Conservation (phyloP, 2,888 invertebrate genomes). For the Yponomeuta malinellus region DNA sequence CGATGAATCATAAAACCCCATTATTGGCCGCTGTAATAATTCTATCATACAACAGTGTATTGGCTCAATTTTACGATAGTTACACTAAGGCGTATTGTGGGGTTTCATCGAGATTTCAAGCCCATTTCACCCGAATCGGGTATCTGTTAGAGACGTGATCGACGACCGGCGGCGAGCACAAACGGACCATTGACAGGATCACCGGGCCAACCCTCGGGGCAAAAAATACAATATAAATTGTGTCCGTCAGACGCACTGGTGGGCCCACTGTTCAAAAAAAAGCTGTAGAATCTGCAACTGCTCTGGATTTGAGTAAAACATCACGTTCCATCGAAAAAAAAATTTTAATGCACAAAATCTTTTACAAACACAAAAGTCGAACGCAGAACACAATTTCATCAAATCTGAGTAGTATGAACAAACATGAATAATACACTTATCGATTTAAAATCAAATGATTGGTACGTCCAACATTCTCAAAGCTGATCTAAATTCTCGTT, state of each 20-base stretch:
- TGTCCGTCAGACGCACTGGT: constrained; percentile 37
- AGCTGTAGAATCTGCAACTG: constrained; percentile 11
- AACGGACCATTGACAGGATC: constrained; percentile 52
- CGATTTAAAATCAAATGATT: too few relatives aligned
- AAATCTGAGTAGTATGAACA: too few relatives aligned
- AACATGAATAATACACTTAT: too few relatives aligned
- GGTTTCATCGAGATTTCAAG: constrained; percentile 59
- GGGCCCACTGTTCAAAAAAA: constrained; percentile 34
- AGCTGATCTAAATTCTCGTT: too few relatives aligned
- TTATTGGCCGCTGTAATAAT: constrained; percentile 28
- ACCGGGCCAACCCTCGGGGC: constrained; percentile 39
- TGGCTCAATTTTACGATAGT: constrained; percentile 53
- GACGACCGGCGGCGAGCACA: constrained; percentile 57
- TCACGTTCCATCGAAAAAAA: constrained; percentile 1
- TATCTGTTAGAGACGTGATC: constrained; percentile 49
- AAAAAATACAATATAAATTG: constrained; percentile 34
- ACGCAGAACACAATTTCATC: too few relatives aligned
- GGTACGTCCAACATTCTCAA: too few relatives aligned
- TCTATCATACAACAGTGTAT: constrained; percentile 38
- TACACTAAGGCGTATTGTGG: constrained; percentile 52
- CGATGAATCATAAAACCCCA: not conserved
- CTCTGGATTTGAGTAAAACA: not conserved
- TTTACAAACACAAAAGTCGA: not conserved
- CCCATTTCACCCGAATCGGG: constrained; percentile 58
- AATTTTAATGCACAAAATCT: not conserved